Percentiles rank a stretch among this genome's conserved stretches.
These are phyloP conservation scores for Aphelocoma coerulescens DNA, from an alignment of 2,113 vertebrate species.

Conservation along the genomic window DNA sequence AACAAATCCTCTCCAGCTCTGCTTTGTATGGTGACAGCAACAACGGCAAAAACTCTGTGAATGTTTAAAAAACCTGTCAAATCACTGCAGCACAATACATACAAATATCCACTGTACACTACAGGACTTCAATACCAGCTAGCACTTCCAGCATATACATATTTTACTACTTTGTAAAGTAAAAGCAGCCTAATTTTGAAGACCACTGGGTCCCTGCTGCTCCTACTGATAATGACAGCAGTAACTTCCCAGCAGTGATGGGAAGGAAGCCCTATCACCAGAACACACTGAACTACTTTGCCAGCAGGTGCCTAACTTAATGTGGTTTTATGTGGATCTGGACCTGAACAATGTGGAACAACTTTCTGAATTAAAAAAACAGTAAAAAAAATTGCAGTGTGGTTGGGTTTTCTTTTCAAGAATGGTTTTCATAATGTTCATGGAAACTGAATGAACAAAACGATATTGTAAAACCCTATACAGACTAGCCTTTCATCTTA, in stretches of 20 bases:
- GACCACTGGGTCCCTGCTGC: background rate
- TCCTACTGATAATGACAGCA: background rate
- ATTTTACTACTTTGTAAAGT: background rate
- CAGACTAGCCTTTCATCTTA: background rate
- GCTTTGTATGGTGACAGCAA: background rate
- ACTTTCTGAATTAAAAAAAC: background rate
- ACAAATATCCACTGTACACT: background rate
- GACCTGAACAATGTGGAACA: background rate
- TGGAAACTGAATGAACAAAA: background rate
- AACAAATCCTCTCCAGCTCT: background rate
- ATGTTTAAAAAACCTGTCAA: background rate
- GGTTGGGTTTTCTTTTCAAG: background rate
- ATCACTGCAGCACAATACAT: background rate
- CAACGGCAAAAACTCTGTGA: background rate
- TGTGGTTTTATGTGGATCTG: background rate
- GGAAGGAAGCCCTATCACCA: background rate
- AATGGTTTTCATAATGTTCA: background rate
- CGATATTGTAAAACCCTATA: background rate
- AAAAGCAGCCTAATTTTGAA: background rate
- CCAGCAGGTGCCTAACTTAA: constrained; percentile 21
- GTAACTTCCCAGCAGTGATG: background rate
- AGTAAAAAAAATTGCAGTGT: background rate
- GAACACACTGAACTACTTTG: background rate
- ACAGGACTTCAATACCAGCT: background rate
- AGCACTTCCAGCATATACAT: background rate